Evolutionary conservation across 2,888 invertebrate genomes (phyloP).

Genomic region (Thereva unica): DNA sequence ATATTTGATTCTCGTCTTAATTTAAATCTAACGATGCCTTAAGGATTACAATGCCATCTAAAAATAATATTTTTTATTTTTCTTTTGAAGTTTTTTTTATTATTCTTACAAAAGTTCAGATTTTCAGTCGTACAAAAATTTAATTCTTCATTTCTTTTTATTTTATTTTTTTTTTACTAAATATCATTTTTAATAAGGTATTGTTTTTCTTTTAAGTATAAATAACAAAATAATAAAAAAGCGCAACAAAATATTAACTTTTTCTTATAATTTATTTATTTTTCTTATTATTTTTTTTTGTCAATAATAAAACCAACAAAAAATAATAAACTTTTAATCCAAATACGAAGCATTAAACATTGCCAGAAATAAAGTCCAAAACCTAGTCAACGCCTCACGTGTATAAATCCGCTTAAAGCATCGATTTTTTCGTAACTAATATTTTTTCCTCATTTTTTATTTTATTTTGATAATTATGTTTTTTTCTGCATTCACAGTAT

Average conservation of each 20-base stretch:
- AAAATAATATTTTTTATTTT: conserved; percentile 23
- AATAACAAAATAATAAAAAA: no score
- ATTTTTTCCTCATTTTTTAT: conserved; percentile 8
- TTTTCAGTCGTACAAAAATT: conserved; percentile 24
- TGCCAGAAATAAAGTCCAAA: no score
- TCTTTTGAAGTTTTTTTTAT: not conserved
- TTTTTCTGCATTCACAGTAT: not conserved
- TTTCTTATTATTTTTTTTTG: no score
- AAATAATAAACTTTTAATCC: no score
- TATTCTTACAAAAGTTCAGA: conserved; percentile 14
- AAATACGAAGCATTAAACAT: no score
- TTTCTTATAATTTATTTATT: no score
- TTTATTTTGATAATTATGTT: conserved; percentile 4
- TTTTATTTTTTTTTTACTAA: conserved; percentile 4
- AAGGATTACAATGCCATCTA: conserved; percentile 24
- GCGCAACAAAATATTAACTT: no score
- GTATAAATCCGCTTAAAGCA: conserved; percentile 28
- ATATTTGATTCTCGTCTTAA: conserved; percentile 6
- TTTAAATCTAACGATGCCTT: conserved; percentile 28
- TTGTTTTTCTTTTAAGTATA: no score
- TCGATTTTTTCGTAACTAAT: conserved; percentile 8
- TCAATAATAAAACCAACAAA: no score
- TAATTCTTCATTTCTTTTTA: conserved; percentile 3
- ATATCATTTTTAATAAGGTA: not conserved
- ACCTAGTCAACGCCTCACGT: no score